Evolutionary conservation across 2,113 vertebrate species (phyloP).

Genomic region (Ptychochromis oligacanthus): DNA sequence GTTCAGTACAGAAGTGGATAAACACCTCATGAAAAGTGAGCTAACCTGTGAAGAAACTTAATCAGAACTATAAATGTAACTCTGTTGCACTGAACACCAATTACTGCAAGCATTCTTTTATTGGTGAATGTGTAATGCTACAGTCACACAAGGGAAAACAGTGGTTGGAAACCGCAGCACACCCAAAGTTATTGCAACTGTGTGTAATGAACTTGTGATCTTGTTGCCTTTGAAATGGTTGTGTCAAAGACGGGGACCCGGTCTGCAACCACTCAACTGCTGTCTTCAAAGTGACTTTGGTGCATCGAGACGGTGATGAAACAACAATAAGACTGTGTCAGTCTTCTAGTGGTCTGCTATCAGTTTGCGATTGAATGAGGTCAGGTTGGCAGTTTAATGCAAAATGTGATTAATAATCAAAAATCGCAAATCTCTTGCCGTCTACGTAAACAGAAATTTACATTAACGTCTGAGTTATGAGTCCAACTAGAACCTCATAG

Average conservation of each 20-base stretch:
- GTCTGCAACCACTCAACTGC: neutral
- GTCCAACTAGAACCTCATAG: neutral
- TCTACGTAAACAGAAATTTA: neutral
- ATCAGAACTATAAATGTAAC: neutral
- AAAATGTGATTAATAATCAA: neutral
- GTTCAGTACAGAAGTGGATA: neutral
- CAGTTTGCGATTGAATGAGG: neutral
- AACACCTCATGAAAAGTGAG: neutral
- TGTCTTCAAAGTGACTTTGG: neutral
- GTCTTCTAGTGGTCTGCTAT: neutral
- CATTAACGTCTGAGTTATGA: neutral
- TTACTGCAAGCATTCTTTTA: neutral
- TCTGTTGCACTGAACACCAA: neutral
- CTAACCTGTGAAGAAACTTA: constrained; percentile 1
- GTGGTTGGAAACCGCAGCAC: neutral
- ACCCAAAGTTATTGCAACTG: neutral
- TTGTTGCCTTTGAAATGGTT: neutral
- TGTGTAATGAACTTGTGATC: neutral
- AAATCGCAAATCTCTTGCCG: neutral
- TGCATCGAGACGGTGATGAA: neutral
- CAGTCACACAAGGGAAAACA: neutral
- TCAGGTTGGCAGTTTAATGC: neutral
- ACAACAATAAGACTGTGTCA: neutral
- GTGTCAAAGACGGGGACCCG: neutral
- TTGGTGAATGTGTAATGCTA: neutral